phyloP scores from a whole-genome alignment of 2,888 invertebrate species.

The Macrosiphum euphorbiae region DNA sequence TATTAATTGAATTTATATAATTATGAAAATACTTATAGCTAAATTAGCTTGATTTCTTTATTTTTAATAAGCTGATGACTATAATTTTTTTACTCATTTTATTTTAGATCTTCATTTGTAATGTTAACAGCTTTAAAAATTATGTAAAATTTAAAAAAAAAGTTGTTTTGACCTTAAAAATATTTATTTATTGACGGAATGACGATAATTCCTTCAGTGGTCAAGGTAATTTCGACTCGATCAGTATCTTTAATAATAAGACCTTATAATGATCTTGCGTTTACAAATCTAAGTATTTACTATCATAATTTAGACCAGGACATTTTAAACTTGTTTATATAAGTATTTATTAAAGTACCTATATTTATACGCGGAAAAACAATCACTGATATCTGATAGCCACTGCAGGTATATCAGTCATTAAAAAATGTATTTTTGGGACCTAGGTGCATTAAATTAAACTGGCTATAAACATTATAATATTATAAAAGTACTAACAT shows the following conservation, averaged over 20 bases:
- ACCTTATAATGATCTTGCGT: background rate
- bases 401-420: background rate
- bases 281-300: background rate
- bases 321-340: constrained; percentile 1
- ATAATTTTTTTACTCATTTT: background rate
- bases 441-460: background rate
- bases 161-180: background rate
- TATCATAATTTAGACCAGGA: background rate
- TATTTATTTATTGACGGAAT: constrained; percentile 13
- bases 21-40: background rate
- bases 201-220: background rate
- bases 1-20: too few relatives aligned
- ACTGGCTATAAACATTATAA: background rate
- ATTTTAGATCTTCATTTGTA: background rate
- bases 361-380: background rate
- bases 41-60: background rate
- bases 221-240: constrained; percentile 17
- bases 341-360: too few relatives aligned
- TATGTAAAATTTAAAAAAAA: background rate
- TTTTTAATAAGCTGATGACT: background rate
- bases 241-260: constrained; percentile 4
- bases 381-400: background rate
- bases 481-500: background rate
- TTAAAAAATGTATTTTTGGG: background rate
- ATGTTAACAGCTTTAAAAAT: background rate